Base-by-base conservation (phyloP, 2,113 vertebrate genomes). In the Cottus gobio region DNA sequence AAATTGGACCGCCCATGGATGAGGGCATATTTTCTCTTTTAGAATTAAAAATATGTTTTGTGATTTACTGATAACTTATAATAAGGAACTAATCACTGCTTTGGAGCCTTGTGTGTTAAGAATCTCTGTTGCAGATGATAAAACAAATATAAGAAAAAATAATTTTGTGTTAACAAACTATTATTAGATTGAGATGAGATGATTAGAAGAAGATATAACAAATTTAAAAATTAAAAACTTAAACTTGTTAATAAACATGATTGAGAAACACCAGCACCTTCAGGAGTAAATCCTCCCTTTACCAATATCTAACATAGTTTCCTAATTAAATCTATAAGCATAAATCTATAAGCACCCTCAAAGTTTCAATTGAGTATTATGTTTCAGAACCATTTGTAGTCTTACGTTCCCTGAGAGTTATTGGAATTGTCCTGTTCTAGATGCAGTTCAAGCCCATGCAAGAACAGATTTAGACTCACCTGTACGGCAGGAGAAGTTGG, bases 381-480 rank as follows among this genome's bases (percentile, higher is more conserved):
- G 1, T 67, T 67, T 20, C 20, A 64, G 16, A n/a, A 39, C 20
- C 18, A 4, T 7, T 5, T 6, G 5, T 15, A 18, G 24, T 34
- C 24, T 48, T 30, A 69, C 22, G 37, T 22, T 36, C 10, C 56
- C 39, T 4, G 57, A 70, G 13, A 50, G 52, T 24, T 20, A 11
- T 1, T n/a, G 31, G 8, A 31, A 28, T 57, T n/a, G 30, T 50
- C 30, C 2, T 18, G 26, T 39, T 10, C 11, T 3, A 13, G 22
- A 42, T 30, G 3, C 8, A 63, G 48, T 71, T 60, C 1, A 34
- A 76, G 5, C 50, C 6, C 30, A 30, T 18, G 46, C 62, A n/a
- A 63, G 12, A 39, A 12, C 0, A 34, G 24, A 54, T 9, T 22
- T 20, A 1, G 8, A 87, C 94, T 91, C 68, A 95, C 94, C 92